These are phyloP conservation scores for Chiloscyllium punctatum DNA, from an alignment of 2,797 vertebrate species.

Conservation along the genomic window DNA sequence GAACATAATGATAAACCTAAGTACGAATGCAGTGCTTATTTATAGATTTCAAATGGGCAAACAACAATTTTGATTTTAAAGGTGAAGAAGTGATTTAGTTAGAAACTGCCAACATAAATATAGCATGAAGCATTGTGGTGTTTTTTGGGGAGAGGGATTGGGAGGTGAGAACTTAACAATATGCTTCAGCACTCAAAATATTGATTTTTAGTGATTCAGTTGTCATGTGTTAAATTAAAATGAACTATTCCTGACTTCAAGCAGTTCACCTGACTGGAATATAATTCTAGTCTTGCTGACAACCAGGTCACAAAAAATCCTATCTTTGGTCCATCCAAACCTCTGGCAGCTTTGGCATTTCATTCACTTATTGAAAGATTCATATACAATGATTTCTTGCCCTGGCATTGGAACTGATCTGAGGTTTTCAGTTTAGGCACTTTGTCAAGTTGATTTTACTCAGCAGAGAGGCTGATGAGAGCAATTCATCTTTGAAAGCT, in stretches of 20 bases:
- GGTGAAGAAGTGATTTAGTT: too few species aligned
- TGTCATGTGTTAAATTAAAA: background rate
- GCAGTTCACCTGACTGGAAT: background rate
- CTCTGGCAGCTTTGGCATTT: background rate
- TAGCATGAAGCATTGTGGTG: background rate
- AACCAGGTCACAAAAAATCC: background rate
- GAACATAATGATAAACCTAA: background rate
- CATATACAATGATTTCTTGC: slow-evolving; percentile 15
- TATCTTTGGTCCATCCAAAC: background rate
- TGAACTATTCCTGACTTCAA: background rate
- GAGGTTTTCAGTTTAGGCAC: background rate
- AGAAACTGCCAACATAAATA: background rate
- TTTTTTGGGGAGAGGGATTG: background rate
- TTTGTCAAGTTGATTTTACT: background rate
- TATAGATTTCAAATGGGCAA: background rate
- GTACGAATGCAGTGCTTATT: background rate
- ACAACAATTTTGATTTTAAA: slow-evolving; percentile 1
- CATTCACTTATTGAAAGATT: slow-evolving; percentile 13
- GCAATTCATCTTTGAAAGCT: background rate
- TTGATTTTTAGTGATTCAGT: too few species aligned
- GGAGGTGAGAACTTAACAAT: background rate
- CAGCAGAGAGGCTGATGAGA: background rate
- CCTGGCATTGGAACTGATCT: slow-evolving; percentile 16
- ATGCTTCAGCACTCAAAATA: background rate
- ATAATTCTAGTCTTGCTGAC: background rate